Evolutionary conservation across 1,140 invertebrate genomes (phyloP), one percentile per base, ranked within the genome.

Genomic region (Drosophila nannoptera): DNA sequence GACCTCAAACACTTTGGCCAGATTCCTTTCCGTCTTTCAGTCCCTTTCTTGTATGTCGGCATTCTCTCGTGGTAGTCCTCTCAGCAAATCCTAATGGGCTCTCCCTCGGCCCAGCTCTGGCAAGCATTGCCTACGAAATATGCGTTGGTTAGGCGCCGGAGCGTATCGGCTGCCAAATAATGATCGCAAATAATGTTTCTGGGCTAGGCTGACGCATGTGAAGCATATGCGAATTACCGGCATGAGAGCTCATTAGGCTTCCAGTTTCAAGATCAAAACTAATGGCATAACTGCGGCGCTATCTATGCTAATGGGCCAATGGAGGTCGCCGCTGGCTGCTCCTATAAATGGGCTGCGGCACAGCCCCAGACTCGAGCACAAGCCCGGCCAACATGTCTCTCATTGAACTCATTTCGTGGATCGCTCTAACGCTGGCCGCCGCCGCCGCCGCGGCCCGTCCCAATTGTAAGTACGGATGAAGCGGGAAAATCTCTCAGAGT

Each of bases 261-360:
- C 77, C 40, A 68, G 71, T 86, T 84, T 84, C 81, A 84, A 84
- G 80, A 86, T 70, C 77, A 81, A 80, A 86, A 76, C 48, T 77
- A 84, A 84, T 84, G 76, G 81, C 80, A 86, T 84, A 80, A 86
- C 60, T 55, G 56, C 50, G 49, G 74, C 77, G 59, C 56, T 84
- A 86, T 64, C 49, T 74, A 84, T 84, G 81, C 40, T 55, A 84
- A 84, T 12, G 11, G 4, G 53, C 38, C 65, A 76, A 76, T 84
- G 80, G 36, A 62, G 61, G 65, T 35, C 32, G 67, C 16, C 36
- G 29, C 29, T 7, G 36, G 29, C 16, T 7, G 36, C 14, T 11
- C 48, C 49, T 75, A 78, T 75, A 52, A 9, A 71, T 66, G 69
- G 49, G 42, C 38, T 8, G 36, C 9, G 36, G 29, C 29, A 11